Evolutionary conservation across 2,113 vertebrate species (phyloP).

Genomic region (Tamias sibiricus): DNA sequence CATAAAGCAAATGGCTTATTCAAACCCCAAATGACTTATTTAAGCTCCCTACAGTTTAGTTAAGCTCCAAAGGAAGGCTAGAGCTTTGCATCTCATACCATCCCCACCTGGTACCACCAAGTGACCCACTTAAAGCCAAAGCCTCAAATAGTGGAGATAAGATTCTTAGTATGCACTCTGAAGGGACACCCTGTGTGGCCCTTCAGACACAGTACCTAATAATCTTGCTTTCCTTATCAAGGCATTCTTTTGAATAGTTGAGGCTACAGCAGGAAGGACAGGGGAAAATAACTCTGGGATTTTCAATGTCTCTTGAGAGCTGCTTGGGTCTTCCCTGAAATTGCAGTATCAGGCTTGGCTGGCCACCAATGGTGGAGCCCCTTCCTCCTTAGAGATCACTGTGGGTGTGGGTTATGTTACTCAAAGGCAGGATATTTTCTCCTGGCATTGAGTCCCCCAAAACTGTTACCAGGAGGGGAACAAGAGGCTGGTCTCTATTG

Average conservation of each 20-base stretch:
- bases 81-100: too few species aligned
- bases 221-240: too few species aligned
- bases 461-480: background rate
- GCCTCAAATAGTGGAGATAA: too few species aligned
- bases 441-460: background rate
- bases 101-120: too few species aligned
- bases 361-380: background rate
- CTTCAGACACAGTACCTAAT: too few species aligned
- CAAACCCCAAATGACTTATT: too few species aligned
- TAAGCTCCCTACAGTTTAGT: too few species aligned
- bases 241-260: background rate
- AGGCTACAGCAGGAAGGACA: background rate
- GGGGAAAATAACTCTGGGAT: background rate
- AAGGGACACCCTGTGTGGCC: too few species aligned
- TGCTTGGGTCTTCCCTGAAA: background rate
- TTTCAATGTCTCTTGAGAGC: background rate
- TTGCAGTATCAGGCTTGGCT: background rate
- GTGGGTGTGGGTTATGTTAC: background rate
- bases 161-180: too few species aligned
- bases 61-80: too few species aligned
- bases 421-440: background rate
- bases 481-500: background rate
- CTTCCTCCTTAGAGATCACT: background rate
- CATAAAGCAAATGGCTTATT: too few species aligned
- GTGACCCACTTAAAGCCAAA: too few species aligned